phyloP scores from a whole-genome alignment of 2,888 invertebrate species.

The Ecliptopera silaceata region DNA sequence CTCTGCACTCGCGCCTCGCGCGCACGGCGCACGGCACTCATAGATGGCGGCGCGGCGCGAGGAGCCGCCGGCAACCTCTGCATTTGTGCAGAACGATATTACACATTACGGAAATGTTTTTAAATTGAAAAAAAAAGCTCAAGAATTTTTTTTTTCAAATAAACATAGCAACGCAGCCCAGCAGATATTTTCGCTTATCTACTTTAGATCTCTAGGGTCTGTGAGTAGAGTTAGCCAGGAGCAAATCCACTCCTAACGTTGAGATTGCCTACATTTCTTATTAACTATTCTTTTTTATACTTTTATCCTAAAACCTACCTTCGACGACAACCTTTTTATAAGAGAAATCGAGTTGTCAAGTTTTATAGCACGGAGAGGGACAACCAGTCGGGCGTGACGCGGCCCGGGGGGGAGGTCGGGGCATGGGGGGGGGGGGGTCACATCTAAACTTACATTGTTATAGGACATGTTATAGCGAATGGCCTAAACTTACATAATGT shows the following conservation, averaged over 20 bases:
- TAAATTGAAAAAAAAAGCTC: not conserved
- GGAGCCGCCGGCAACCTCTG: not conserved
- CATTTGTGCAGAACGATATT: not conserved
- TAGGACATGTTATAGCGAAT: slow-evolving; percentile 16
- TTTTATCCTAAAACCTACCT: not conserved
- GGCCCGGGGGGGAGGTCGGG: not conserved
- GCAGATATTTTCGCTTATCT: no score
- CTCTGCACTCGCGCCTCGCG: no score
- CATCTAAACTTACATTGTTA: slow-evolving; percentile 27
- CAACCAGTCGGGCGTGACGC: slow-evolving; percentile 12
- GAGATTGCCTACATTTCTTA: no score
- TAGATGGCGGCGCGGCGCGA: not conserved
- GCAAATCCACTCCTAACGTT: no score
- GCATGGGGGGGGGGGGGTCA: slow-evolving; percentile 12
- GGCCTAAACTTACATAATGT: slow-evolving; percentile 24
- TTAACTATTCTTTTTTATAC: not conserved
- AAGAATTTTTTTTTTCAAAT: no score
- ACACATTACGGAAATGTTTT: not conserved
- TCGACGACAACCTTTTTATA: not conserved
- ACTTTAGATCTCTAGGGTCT: no score
- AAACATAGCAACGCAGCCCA: no score
- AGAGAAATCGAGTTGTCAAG: slow-evolving; percentile 8
- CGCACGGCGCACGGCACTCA: slow-evolving; percentile 3
- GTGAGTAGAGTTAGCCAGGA: no score
- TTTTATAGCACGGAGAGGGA: slow-evolving; percentile 1